A percentile compares a stretch with the other conserved stretches of the same genome.
Evolutionary conservation across 2,888 invertebrate species (phyloP).

Genomic region (Thyatira batis): DNA sequence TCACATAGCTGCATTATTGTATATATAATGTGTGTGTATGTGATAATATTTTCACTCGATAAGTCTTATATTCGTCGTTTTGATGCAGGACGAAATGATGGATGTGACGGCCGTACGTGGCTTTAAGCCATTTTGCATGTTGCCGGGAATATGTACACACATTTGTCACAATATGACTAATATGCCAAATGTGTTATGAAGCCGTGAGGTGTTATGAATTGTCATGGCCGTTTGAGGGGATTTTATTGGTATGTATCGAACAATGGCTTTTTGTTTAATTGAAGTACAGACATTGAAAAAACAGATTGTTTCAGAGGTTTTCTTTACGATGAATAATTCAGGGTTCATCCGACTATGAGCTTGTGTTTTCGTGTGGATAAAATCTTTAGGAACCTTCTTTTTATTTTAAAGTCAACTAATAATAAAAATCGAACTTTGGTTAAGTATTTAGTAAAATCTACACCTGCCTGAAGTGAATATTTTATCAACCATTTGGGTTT

Average conservation of each 20-base stretch:
- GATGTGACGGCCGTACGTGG: constrained; percentile 4
- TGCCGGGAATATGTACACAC: constrained; percentile 19
- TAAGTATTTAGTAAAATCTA: too few relatives aligned
- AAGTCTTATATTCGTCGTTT: constrained; percentile 10
- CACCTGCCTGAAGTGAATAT: too few relatives aligned
- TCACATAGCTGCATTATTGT: too few relatives aligned
- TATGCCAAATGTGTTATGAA: constrained; percentile 7
- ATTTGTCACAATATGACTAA: constrained; percentile 18
- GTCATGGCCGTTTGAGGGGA: not conserved
- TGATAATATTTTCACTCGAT: not conserved
- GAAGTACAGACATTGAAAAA: too few relatives aligned
- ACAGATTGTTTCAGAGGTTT: too few relatives aligned
- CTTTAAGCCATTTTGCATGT: constrained; percentile 19
- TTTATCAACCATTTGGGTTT: too few relatives aligned
- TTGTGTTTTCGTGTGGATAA: too few relatives aligned
- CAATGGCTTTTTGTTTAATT: not conserved
- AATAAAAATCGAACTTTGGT: too few relatives aligned
- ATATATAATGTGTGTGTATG: not conserved
- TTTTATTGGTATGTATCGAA: not conserved
- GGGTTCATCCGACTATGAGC: too few relatives aligned
- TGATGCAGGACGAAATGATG: constrained; percentile 24
- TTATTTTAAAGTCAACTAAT: too few relatives aligned
- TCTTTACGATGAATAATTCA: too few relatives aligned
- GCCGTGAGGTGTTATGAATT: not conserved
- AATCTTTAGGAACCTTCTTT: too few relatives aligned